Evolutionary conservation across 1,140 invertebrate species (phyloP).

Genomic region (Drosophila watanabei): DNA sequence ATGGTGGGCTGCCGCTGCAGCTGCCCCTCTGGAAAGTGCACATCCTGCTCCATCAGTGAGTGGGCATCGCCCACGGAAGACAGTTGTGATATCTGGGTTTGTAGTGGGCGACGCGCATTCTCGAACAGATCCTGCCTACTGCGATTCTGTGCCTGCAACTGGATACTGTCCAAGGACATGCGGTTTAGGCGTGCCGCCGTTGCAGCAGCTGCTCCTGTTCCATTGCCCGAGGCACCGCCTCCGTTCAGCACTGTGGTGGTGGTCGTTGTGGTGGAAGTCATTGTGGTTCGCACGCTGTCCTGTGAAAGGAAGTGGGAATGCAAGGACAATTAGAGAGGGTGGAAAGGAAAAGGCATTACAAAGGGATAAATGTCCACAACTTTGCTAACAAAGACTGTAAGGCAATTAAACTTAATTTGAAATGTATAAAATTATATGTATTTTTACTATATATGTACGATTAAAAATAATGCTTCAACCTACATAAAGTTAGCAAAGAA

Average conservation of each 20-base stretch:
- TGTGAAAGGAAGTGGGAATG: constrained; percentile 31
- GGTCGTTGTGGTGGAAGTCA: constrained; percentile 73
- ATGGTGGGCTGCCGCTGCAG: constrained; percentile 53
- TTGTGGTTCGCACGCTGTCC: constrained; percentile 83
- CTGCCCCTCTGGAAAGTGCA: constrained; percentile 64
- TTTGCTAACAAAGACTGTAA: neutral
- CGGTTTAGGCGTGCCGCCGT: constrained; percentile 57
- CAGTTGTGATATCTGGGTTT: constrained; percentile 78
- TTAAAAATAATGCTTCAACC: neutral
- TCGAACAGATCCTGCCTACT: constrained; percentile 75
- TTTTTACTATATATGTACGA: neutral
- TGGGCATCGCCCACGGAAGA: constrained; percentile 79
- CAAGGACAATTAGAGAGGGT: constrained; percentile 25
- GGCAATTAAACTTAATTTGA: neutral
- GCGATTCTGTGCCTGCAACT: constrained; percentile 80
- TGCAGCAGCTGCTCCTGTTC: constrained; percentile 2
- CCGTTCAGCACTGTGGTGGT: constrained; percentile 58
- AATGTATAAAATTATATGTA: neutral
- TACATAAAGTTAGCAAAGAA: neutral
- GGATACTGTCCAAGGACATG: constrained; percentile 76
- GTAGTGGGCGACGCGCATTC: constrained; percentile 61
- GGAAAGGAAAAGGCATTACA: neutral
- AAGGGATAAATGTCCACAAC: neutral
- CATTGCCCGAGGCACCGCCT: constrained; percentile 37
- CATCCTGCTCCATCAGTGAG: constrained; percentile 73